phyloP scores from a whole-genome alignment of 2,797 vertebrate genomes.

The Calcarius lapponicus region DNA sequence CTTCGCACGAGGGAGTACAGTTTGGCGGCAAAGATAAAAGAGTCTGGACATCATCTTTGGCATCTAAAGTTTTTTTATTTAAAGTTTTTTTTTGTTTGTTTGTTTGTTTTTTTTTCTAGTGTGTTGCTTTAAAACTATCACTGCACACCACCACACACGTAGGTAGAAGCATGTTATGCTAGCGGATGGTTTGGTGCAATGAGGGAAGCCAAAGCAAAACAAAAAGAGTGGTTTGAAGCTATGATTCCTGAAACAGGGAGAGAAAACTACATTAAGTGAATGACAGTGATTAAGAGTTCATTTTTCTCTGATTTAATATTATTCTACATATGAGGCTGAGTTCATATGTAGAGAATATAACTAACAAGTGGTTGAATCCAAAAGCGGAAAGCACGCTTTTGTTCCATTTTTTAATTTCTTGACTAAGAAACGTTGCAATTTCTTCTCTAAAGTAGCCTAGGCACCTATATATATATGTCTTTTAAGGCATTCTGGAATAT shows the following conservation, averaged over 20 bases:
- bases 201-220: background rate
- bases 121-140: background rate
- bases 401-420: background rate
- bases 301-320: background rate
- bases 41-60: background rate
- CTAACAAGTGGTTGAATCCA: background rate
- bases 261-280: background rate
- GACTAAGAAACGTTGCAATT: background rate
- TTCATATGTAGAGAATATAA: background rate
- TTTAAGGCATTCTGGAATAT: background rate
- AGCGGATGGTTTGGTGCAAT: background rate
- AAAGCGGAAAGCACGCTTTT: background rate
- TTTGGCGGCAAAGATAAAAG: background rate
- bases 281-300: background rate
- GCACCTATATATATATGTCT: background rate
- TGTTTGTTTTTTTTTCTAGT: rapidly evolving
- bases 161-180: background rate
- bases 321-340: background rate
- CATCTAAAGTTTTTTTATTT: rapidly evolving
- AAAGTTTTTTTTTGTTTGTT: too few species aligned
- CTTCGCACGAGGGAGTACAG: rapidly evolving
- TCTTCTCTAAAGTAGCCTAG: background rate
- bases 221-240: background rate
- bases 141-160: rapidly evolving
- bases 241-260: background rate